Evolutionary conservation across 2,888 invertebrate genomes (phyloP).

Genomic region (Pheosia gnoma): DNA sequence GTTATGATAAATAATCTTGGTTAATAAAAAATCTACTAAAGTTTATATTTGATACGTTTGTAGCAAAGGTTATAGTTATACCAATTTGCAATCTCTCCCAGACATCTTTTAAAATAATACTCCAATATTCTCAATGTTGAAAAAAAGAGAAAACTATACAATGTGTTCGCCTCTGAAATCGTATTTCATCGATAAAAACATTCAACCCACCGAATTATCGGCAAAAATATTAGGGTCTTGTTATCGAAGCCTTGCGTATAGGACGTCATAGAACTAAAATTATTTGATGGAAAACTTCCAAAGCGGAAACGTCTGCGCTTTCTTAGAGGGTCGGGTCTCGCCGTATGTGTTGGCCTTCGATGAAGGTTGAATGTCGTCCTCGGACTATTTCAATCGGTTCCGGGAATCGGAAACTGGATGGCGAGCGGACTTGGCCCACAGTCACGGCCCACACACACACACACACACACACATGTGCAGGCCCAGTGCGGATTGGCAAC

Average conservation of each 20-base stretch:
- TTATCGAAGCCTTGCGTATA: not conserved
- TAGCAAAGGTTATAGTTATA: too few relatives aligned
- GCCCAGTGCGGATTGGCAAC: too few relatives aligned
- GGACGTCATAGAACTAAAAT: not conserved
- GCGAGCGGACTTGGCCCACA: too few relatives aligned
- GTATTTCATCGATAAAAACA: not conserved
- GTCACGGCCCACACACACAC: too few relatives aligned
- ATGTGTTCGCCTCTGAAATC: not conserved
- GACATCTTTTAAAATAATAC: too few relatives aligned
- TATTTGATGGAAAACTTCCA: not conserved
- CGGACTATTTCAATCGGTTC: not conserved
- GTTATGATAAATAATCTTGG: too few relatives aligned
- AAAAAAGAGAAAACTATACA: not conserved
- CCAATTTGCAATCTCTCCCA: too few relatives aligned
- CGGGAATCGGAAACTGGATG: not conserved
- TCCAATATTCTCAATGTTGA: too few relatives aligned
- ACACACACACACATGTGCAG: too few relatives aligned
- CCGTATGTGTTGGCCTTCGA: not conserved
- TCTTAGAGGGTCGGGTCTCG: not conserved
- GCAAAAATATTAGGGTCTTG: conserved; percentile 1
- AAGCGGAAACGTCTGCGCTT: not conserved
- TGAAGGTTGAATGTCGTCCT: not conserved
- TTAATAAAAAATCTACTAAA: too few relatives aligned
- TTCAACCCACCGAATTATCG: not conserved
- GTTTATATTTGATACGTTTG: too few relatives aligned